Percentiles rank a stretch among this genome's conserved stretches.
Conservation (phyloP, 2,797 vertebrate genomes). For the Cryptoprocta ferox region DNA sequence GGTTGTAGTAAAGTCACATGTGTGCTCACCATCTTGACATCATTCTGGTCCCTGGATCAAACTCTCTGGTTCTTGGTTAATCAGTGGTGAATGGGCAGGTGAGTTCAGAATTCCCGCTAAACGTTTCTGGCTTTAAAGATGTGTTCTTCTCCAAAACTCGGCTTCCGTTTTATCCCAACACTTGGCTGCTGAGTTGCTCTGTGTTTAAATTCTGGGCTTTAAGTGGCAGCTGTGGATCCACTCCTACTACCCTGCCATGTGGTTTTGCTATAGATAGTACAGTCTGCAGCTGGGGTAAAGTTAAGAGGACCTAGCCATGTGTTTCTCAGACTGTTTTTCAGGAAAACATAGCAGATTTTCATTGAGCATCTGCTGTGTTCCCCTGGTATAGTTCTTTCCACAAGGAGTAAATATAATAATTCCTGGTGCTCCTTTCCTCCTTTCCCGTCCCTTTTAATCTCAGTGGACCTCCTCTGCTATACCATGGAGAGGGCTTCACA, state of each 20-base stretch:
- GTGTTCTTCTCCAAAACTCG: slow-evolving; percentile 23
- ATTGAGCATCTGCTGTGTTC: slow-evolving; percentile 42
- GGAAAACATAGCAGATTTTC: slow-evolving; percentile 52
- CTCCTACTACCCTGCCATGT: not conserved
- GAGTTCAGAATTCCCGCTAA: slow-evolving; percentile 38
- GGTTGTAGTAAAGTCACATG: not conserved
- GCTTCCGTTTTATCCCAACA: slow-evolving; percentile 56
- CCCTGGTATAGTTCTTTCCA: not conserved
- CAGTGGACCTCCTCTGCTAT: not conserved
- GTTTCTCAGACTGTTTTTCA: slow-evolving; percentile 58
- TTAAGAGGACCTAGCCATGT: slow-evolving; percentile 32
- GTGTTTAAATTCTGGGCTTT: slow-evolving; percentile 68
- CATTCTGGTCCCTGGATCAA: not conserved
- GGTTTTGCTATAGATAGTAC: slow-evolving; percentile 69
- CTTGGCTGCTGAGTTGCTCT: slow-evolving; percentile 63
- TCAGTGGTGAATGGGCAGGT: slow-evolving; percentile 29
- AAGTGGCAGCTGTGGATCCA: slow-evolving; percentile 67
- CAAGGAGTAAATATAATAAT: not conserved
- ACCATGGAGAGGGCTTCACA: not conserved
- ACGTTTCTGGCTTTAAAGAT: slow-evolving; percentile 18
- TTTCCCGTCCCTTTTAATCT: not conserved
- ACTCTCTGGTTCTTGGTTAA: not conserved
- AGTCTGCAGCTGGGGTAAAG: slow-evolving; percentile 38
- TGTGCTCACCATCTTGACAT: not conserved
- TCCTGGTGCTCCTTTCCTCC: not conserved